phyloP scores from a whole-genome alignment of 30 jellyfish, hydroid and myxozoan genomes.

The Catostylus mosaicus region DNA sequence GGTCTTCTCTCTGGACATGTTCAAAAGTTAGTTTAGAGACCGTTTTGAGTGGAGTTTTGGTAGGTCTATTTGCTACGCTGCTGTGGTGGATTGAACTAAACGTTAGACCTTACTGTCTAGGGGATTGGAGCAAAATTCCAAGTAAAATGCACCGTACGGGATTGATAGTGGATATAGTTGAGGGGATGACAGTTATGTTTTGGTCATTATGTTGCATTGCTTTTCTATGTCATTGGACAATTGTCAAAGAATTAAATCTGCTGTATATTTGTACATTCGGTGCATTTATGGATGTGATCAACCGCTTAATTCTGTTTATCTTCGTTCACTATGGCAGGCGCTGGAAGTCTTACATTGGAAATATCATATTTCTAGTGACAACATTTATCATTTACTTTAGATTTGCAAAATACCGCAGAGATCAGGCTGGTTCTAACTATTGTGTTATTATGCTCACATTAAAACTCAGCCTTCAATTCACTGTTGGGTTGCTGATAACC shows the following conservation, averaged over 20 bases:
- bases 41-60: not conserved
- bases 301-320: not conserved
- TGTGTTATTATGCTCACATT: not conserved
- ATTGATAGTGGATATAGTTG: not conserved
- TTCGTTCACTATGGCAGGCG: not conserved
- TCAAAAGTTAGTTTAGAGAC: conserved; percentile 7
- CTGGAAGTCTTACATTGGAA: conserved; percentile 14
- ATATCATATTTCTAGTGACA: not conserved
- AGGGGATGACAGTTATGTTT: not conserved
- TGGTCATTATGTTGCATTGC: conserved; percentile 23
- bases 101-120: conserved; percentile 7
- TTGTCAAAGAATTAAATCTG: not conserved
- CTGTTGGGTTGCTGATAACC: not conserved
- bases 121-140: conserved; percentile 18
- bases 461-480: conserved; percentile 19
- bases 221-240: conserved; percentile 10
- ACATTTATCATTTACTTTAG: not conserved
- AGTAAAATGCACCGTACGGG: not conserved
- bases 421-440: not conserved
- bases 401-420: conserved; percentile 2
- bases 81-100: conserved; percentile 40
- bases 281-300: conserved; percentile 2
- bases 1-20: conserved; percentile 2
- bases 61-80: conserved; percentile 10
- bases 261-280: not conserved